Base-by-base conservation (phyloP, 2,113 vertebrate species). In the Euleptes europaea region DNA sequence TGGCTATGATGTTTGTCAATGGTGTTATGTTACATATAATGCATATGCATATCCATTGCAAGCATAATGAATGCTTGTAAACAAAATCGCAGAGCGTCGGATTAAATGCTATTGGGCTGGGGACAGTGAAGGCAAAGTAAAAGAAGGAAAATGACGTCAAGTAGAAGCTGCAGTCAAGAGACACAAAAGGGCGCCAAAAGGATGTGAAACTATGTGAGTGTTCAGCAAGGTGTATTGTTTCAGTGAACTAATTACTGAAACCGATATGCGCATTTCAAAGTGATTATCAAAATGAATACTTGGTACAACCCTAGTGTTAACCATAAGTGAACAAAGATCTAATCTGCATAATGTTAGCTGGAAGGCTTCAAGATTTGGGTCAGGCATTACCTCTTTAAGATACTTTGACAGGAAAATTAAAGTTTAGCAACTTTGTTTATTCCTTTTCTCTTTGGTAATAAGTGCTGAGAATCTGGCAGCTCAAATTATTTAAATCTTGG, bases 401-500 rank as follows among this genome's bases (percentile, higher is more conserved):
- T 60, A 57, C 67, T 60, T 71, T 21, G 51, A 60, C 17, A 31
- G 51, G 51, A 35, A 72, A 85, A 84, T 70, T 44, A 78, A 85
- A 72, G 67, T 72, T 85, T 60, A 47, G 51, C 31, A 60, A 85
- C 60, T 60, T 33, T 71, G 49, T 84, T 85, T 79, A 71, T 51
- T 79, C 67, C 14, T 15, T 71, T 67, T 79, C 76, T 44, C 35
- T 69, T 35, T 31, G n/a, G 67, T 69, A 69, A 69, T 69, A 69
- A 69, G 67, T 71, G 28, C 51, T 67, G 63, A 49, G 51, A 60
- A 71, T 79, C n/a, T 72, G 84, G 84, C 76, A 38, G 33, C 83
- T 78, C 51, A 42, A 35, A 14, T 60, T 78, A 57, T 54, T 78
- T 78, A 72, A 79, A 71, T 78, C 83, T 78, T 84, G 83, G 66